These are phyloP conservation scores for Diabrotica undecimpunctata DNA, from an alignment of 1,140 invertebrate genomes.

Conservation along the genomic window DNA sequence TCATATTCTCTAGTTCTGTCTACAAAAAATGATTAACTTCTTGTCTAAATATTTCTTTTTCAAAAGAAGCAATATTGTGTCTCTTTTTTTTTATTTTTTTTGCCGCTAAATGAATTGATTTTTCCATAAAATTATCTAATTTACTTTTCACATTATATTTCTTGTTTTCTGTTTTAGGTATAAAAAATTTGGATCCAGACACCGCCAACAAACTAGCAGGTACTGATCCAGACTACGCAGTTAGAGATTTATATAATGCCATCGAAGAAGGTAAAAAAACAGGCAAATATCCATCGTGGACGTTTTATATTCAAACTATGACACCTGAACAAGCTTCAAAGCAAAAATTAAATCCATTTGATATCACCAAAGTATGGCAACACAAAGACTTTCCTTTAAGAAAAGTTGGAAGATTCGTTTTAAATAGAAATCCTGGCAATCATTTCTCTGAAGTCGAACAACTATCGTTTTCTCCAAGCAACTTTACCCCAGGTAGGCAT, in stretches of 20 bases:
- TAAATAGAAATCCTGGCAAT: constrained; percentile 87
- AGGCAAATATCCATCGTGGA: constrained; percentile 71
- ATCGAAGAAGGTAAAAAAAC: constrained; percentile 59
- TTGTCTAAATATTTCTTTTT: too few relatives aligned
- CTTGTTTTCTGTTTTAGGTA: constrained; percentile 23
- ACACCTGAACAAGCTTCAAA: constrained; percentile 60
- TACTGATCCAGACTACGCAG: constrained; percentile 73
- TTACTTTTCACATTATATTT: not conserved
- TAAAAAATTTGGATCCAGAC: constrained; percentile 69
- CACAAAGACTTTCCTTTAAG: constrained; percentile 88
- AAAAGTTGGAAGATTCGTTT: constrained; percentile 83
- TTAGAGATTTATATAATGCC: constrained; percentile 79
- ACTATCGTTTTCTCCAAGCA: constrained; percentile 87
- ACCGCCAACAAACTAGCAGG: constrained; percentile 63
- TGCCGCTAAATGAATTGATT: too few relatives aligned
- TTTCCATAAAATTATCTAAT: too few relatives aligned
- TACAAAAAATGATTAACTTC: too few relatives aligned
- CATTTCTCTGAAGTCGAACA: constrained; percentile 96
- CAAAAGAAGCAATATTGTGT: too few relatives aligned
- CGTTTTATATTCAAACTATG: constrained; percentile 68
- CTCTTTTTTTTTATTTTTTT: too few relatives aligned
- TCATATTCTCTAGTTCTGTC: too few relatives aligned
- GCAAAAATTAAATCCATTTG: constrained; percentile 81
- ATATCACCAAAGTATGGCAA: constrained; percentile 91
- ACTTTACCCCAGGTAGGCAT: constrained; percentile 78